These are phyloP conservation scores for Caenorhabditis sinica DNA, from an alignment of 2,888 invertebrate genomes.

Conservation along the genomic window DNA sequence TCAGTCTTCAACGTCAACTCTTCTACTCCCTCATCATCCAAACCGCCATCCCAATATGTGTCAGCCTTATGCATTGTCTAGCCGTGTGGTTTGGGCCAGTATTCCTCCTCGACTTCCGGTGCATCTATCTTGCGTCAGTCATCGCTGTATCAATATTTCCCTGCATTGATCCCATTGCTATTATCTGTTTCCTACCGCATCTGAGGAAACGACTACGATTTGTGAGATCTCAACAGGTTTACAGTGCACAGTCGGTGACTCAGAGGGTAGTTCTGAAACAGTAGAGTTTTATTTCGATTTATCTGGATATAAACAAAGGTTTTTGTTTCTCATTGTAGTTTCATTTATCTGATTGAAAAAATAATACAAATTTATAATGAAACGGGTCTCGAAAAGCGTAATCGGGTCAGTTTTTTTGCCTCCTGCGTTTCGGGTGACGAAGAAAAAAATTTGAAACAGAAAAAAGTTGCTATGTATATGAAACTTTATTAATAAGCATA, in stretches of 20 bases:
- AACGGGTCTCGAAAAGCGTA: too few species aligned
- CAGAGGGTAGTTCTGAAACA: neutral
- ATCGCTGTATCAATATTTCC: constrained; percentile 22
- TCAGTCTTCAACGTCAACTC: neutral
- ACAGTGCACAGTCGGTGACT: neutral
- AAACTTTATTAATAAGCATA: too few species aligned
- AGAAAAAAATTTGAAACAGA: too few species aligned
- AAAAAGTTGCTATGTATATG: too few species aligned
- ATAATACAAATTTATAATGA: too few species aligned
- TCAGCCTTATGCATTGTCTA: constrained; percentile 19
- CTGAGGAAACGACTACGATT: neutral
- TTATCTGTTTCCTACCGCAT: constrained; percentile 11
- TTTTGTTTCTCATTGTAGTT: too few species aligned
- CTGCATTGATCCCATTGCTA: constrained; percentile 25
- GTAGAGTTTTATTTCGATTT: neutral
- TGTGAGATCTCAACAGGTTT: neutral
- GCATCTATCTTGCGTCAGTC: neutral
- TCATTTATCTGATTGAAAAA: too few species aligned
- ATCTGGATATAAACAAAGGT: neutral
- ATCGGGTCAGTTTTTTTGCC: too few species aligned
- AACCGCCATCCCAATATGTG: constrained; percentile 34
- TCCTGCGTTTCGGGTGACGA: too few species aligned
- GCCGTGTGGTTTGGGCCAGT: constrained; percentile 23
- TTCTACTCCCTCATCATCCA: constrained; percentile 7
- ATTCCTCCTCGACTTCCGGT: constrained; percentile 16